Conservation (phyloP, 1,140 invertebrate genomes). For the Pseudoatta argentina region DNA sequence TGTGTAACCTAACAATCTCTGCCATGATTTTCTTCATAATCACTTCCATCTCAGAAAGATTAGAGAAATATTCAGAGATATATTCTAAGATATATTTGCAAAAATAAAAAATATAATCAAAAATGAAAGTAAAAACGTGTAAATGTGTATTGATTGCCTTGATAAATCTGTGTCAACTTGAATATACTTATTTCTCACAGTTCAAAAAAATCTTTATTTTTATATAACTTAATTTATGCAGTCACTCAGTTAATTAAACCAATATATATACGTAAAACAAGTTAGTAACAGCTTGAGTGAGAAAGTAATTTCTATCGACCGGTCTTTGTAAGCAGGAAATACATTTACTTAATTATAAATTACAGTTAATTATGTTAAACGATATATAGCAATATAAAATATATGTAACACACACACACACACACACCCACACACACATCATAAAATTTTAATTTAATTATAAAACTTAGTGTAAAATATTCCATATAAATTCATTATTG, state of each 20-base stretch:
- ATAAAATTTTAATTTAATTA: background rate
- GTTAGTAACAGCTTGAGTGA: conserved; percentile 66
- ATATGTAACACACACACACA: background rate
- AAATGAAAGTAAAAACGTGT: background rate
- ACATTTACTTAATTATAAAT: conserved; percentile 20
- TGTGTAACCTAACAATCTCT: conserved; percentile 1
- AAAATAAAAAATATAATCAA: background rate
- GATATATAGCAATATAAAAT: conserved; percentile 14
- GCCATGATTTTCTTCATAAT: conserved; percentile 1
- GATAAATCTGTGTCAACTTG: conserved; percentile 43
- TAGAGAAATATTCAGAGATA: background rate
- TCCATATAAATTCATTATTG: background rate
- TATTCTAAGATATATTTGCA: background rate
- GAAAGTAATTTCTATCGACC: conserved; percentile 75
- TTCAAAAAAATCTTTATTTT: conserved; percentile 55
- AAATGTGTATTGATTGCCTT: conserved; percentile 1
- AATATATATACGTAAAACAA: conserved; percentile 66
- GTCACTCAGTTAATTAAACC: conserved; percentile 66
- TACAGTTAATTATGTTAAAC: background rate
- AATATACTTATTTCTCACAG: conserved; percentile 12
- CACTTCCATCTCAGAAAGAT: background rate
- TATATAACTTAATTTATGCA: conserved; percentile 37
- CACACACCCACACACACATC: too few relatives aligned
- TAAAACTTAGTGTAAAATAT: background rate
- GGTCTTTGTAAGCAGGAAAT: background rate